Evolutionary conservation across 2,113 vertebrate species (phyloP), one percentile per base, ranked within the genome.

Genomic region (Girardinichthys multiradiatus): DNA sequence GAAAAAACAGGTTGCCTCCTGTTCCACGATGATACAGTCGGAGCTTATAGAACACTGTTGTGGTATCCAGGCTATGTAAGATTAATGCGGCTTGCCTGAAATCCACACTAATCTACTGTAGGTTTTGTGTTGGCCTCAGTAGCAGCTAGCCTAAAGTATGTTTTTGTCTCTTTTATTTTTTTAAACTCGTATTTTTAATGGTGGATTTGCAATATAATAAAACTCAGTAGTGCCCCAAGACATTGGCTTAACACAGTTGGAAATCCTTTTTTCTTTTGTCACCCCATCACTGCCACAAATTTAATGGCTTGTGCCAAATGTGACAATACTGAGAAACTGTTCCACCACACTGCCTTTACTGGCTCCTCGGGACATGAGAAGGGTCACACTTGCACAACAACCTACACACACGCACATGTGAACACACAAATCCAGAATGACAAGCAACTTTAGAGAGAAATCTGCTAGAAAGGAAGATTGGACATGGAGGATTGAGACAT

Each of bases 291-390:
- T 71, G 63, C 61, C 72, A 60, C 64, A 64, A 89, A 72, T 83
- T 92, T 93, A 94, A 93, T 93, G 93, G 90, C 87, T 94, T 92
- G 82, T 93, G 88, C 92, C 87, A 92, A 87, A 92, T 91, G 24
- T 61, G 89, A 64, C 33, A 88, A 87, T 86, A 74, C 93, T 87
- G 77, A 70, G 78, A 85, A 90, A 83, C 71, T 28, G 86, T 93
- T 85, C 68, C 87, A 86, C 87, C 83, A 84, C 87, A 74, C 80
- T 77, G 87, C 90, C 87, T 92, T 90, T 90, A 94, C 75, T 26
- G 77, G 78, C 86, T 85, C 73, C 57, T 8, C 70, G 90, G 82
- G 78, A 75, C 77, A 82, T 35, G 48, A 78, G 72, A 72, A 60
- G 85, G 76, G 57, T 90, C 79, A 77, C 9, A 63, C 57, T 14